Evolutionary conservation across 2,888 invertebrate species (phyloP).

Genomic region (Auanema sp.): DNA sequence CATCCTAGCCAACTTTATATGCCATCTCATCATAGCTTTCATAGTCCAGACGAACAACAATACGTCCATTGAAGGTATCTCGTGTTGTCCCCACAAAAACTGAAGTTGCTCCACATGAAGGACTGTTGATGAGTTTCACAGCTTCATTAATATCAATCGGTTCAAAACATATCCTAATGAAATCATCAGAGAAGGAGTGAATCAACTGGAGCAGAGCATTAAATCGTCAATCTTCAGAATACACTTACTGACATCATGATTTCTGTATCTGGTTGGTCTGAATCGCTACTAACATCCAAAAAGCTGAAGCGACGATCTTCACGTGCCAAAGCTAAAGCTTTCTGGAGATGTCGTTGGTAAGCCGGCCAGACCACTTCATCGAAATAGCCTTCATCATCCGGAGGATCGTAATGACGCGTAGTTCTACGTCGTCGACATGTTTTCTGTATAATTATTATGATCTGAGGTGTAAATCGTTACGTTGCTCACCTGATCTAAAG

Average conservation of each 20-base stretch:
- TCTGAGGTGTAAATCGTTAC: too few species aligned
- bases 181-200: slow-evolving; percentile 35
- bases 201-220: slow-evolving; percentile 20
- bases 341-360: slow-evolving; percentile 68
- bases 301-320: slow-evolving; percentile 35
- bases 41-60: slow-evolving; percentile 49
- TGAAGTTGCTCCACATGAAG: slow-evolving; percentile 55
- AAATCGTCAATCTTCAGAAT: neutral
- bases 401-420: slow-evolving; percentile 75
- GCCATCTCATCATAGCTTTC: slow-evolving; percentile 61
- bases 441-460: too few species aligned
- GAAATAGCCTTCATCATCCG: slow-evolving; percentile 85
- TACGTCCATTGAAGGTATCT: slow-evolving; percentile 51
- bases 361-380: slow-evolving; percentile 76
- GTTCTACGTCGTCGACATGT: slow-evolving; percentile 50
- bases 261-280: slow-evolving; percentile 18
- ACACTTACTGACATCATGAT: slow-evolving; percentile 17
- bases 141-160: slow-evolving; percentile 27
- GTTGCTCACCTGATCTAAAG: slow-evolving; percentile 46
- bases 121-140: slow-evolving; percentile 26
- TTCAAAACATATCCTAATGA: slow-evolving; percentile 41
- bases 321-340: slow-evolving; percentile 37
- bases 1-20: slow-evolving; percentile 26
- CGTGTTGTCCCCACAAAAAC: slow-evolving; percentile 53
- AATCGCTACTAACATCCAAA: slow-evolving; percentile 38